Percentiles rank a stretch among this genome's conserved stretches.
Evolutionary conservation across 2,888 invertebrate genomes (phyloP).

Genomic region (Crematogaster levior): DNA sequence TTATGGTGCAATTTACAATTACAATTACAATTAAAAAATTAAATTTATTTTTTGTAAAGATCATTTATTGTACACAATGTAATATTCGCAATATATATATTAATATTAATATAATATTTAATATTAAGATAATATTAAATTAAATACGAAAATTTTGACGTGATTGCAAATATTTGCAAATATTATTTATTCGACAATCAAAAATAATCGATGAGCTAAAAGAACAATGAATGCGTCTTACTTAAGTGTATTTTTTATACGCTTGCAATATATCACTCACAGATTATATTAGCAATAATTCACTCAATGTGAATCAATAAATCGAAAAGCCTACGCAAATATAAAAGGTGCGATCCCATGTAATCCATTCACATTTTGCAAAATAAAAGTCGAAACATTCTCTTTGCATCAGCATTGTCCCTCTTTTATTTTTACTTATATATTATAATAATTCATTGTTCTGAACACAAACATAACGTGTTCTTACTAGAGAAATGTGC

Average conservation of each 20-base stretch:
- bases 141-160: neutral
- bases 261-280: neutral
- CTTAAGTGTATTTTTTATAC: neutral
- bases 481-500: conserved; percentile 15
- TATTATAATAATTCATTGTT: conserved; percentile 21
- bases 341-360: conserved; percentile 4
- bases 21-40: neutral
- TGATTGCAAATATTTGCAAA: neutral
- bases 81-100: neutral
- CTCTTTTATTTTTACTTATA: neutral
- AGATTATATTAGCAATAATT: conserved; percentile 9
- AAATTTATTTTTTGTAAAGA: neutral
- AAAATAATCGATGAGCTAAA: neutral
- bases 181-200: neutral
- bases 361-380: neutral
- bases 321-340: neutral
- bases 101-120: too few relatives aligned
- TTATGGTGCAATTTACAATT: too few relatives aligned
- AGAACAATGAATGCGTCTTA: neutral
- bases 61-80: neutral
- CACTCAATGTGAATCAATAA: neutral
- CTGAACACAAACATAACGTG: neutral
- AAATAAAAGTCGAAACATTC: neutral
- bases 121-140: neutral
- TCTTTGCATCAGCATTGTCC: neutral